phyloP scores from a whole-genome alignment of 2,113 vertebrate genomes.

The Leptobrachium ailaonicum region DNA sequence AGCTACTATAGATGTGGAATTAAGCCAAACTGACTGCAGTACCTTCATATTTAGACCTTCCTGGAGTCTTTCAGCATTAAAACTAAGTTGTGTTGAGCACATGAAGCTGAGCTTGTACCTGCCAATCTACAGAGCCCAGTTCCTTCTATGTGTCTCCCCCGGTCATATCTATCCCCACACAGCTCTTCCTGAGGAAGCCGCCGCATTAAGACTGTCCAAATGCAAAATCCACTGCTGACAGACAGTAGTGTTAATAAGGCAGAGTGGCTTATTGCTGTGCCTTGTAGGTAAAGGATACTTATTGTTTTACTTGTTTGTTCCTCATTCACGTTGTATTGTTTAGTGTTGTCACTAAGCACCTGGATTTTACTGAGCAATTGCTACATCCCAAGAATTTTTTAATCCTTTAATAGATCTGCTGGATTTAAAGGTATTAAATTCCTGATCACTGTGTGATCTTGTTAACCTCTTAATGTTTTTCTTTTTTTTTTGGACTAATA shows the following conservation, averaged over 20 bases:
- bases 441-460: too few species aligned
- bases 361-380: too few species aligned
- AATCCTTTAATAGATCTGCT: too few species aligned
- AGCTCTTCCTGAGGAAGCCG: slow-evolving; percentile 46
- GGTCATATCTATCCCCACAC: slow-evolving; percentile 45
- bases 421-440: too few species aligned
- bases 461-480: too few species aligned
- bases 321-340: not conserved
- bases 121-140: slow-evolving; percentile 9
- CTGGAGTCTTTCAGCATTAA: not conserved
- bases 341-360: too few species aligned
- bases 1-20: too few species aligned
- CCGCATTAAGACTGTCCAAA: slow-evolving; percentile 44
- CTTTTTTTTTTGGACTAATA: too few species aligned
- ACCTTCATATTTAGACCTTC: too few species aligned
- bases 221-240: slow-evolving; percentile 44
- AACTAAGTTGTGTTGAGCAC: not conserved
- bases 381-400: too few species aligned
- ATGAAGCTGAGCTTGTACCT: not conserved
- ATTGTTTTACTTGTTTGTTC: not conserved
- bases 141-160: slow-evolving; percentile 1
- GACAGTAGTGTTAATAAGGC: slow-evolving; percentile 29
- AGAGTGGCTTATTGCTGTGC: slow-evolving; percentile 5
- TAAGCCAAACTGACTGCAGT: too few species aligned
- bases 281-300: not conserved